Base-by-base conservation (phyloP, 2,113 vertebrate genomes). In the Indicator indicator region DNA sequence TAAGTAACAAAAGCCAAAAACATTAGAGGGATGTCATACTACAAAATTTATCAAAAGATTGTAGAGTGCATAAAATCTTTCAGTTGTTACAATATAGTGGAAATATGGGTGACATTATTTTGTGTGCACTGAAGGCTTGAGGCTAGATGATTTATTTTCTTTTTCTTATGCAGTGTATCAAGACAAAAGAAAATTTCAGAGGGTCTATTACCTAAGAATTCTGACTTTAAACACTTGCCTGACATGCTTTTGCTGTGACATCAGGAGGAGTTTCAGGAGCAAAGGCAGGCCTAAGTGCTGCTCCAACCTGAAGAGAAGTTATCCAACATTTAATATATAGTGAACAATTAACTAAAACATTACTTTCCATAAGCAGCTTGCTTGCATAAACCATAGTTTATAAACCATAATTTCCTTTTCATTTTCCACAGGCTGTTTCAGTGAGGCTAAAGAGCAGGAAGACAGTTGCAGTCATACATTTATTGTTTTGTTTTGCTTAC, bases 271-370 rank as follows among this genome's bases (percentile, higher is more conserved):
- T 99, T 44, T 99, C 99, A 1, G 98, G 93, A 71, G 97, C 74
- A 94, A 99, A 99, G 71, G 99, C 99, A 33, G 99, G 99, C 96
- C 99, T 98, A 88, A 99, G 98, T 58, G 99, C 99, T 76, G 99
- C 99, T 96, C 99, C 99, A 56, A 99, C 99, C 99, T 99, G 91
- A 91, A 94, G 58, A 93, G 54, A 96, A 90, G 69, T 77, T 63
- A 95, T 30, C 92, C 9, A 67, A 79, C 26, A 78, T 21, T 67
- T 46, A 92, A 95, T 52, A 88, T 0, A 78, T 3, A 32, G 6
- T 6, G 46, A 95, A 56, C 54, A 77, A 75, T 20, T 36, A 52
- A 86, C 48, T 48, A 55, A 86, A 44, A 20, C 83, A 60, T 68
- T 14, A 48, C 6, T 89, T 63, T 13, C 56, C 46, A 63, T 68